These are phyloP conservation scores for Poecile atricapillus DNA, from an alignment of 2,113 vertebrate species.

Conservation along the genomic window DNA sequence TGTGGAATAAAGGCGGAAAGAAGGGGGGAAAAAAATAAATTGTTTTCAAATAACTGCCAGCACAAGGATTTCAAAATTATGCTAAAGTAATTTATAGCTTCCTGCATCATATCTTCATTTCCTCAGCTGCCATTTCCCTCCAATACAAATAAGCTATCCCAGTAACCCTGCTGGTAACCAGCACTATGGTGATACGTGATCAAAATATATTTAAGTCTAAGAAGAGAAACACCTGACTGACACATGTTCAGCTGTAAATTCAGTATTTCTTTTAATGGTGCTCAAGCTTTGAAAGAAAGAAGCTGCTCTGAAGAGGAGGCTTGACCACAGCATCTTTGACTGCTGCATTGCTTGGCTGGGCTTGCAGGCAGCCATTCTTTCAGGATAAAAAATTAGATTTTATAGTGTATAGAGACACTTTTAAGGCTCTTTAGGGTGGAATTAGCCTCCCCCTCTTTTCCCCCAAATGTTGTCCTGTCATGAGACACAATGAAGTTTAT, in stretches of 20 bases:
- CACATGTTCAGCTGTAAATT: background rate
- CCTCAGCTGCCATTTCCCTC: background rate
- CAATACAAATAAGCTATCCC: background rate
- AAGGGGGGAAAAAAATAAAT: fast-evolving
- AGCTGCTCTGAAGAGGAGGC: background rate
- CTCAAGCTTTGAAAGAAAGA: background rate
- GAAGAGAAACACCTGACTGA: background rate
- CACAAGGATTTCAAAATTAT: background rate
- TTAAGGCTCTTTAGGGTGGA: background rate
- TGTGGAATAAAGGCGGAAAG: background rate
- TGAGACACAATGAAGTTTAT: background rate
- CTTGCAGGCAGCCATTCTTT: background rate
- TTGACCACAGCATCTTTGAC: background rate
- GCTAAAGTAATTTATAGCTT: background rate
- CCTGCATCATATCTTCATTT: background rate
- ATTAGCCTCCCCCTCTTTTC: background rate
- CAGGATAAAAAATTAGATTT: background rate
- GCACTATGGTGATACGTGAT: background rate
- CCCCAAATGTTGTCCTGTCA: background rate
- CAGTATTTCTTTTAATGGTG: background rate
- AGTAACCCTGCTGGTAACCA: background rate
- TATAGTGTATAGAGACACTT: background rate
- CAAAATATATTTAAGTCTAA: background rate
- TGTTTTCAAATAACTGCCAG: background rate
- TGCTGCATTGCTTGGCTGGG: background rate